phyloP scores from a whole-genome alignment of 2,888 invertebrate genomes.

The Dermolepida albohirtum region DNA sequence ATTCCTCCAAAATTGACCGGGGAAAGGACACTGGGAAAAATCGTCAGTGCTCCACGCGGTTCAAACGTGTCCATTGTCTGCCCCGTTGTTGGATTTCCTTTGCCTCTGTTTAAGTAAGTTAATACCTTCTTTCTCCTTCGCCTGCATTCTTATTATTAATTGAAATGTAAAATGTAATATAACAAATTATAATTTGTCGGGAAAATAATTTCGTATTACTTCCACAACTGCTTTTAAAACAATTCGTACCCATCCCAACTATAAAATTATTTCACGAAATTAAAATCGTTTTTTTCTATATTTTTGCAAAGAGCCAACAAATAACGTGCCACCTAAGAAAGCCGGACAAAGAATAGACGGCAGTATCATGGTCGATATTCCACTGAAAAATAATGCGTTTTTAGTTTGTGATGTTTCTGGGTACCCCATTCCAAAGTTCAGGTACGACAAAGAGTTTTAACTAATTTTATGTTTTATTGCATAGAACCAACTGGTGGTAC shows the following conservation, averaged over 20 bases:
- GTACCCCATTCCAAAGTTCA: constrained; percentile 76
- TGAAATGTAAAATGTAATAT: too few species aligned
- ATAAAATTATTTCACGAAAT: not conserved
- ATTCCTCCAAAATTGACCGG: constrained; percentile 66
- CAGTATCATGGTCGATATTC: constrained; percentile 72
- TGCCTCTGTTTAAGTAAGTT: constrained; percentile 79
- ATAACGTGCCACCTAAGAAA: constrained; percentile 73
- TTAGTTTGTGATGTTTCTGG: constrained; percentile 78
- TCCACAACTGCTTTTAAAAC: not conserved
- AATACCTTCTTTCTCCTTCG: constrained; percentile 8
- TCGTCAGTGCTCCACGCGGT: constrained; percentile 68
- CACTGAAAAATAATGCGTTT: constrained; percentile 68
- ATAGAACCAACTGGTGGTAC: constrained; percentile 70
- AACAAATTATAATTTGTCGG: too few species aligned
- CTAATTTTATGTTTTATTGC: constrained; percentile 47
- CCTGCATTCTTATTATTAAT: too few species aligned
- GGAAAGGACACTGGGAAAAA: constrained; percentile 70
- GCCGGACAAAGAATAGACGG: constrained; percentile 68
- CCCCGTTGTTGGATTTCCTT: constrained; percentile 77
- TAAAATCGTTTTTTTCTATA: constrained; percentile 1
- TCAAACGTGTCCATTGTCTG: constrained; percentile 74
- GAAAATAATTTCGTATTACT: not conserved
- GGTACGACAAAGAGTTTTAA: constrained; percentile 67
- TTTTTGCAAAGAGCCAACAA: constrained; percentile 68
- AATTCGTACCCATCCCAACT: constrained; percentile 8